Base-by-base conservation (phyloP, 2,113 vertebrate species). In the Cavia porcellus region DNA sequence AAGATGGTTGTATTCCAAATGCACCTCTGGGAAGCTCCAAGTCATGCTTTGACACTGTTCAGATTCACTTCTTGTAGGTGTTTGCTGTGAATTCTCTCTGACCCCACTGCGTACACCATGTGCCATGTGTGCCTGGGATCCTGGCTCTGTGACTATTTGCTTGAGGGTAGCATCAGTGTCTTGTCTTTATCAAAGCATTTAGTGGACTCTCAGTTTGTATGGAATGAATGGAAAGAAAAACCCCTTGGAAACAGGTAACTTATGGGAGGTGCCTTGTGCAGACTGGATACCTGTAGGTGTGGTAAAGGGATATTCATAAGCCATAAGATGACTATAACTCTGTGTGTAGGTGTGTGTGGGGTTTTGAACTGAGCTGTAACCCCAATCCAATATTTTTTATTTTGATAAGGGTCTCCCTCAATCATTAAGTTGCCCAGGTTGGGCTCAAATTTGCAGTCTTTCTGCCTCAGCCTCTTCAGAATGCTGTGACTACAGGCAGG, bases 71-170 rank as follows among this genome's bases (percentile, higher is more conserved):
- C 30, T 64, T 55, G 52, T 13, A 7, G 57, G n/a, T 19, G 13
- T 13, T 17, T 28, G 42, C 28, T 22, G 7, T 1, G 5, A 10
- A 8, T 20, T 7, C 55, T 35, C 62, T 75, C 50, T 1, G 45
- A 12, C 28, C n/a, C 57, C 52, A 12, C 2, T 8, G 24, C 47
- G 57, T 3, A 50, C 35, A 47, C 42, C 64, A 1, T 1, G 19
- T 0, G 0, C 68, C 75, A 38, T 3, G 6, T 0, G 22, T 7
- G 1, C 42, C 42, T 55, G 5, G 30, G 11, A 59, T 52, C 14
- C 52, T 10, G 55, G 38, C 7, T 11, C 5, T 20, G 61, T 15
- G 5, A 3, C 19, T 66, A 5, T 42, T 68, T 52, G 75, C 68
- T 11, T 2, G 25, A 79, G 8, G 17, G 6, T n/a, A 42, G 84